Base-by-base conservation (phyloP, 1,140 invertebrate genomes). In the Formica exsecta region DNA sequence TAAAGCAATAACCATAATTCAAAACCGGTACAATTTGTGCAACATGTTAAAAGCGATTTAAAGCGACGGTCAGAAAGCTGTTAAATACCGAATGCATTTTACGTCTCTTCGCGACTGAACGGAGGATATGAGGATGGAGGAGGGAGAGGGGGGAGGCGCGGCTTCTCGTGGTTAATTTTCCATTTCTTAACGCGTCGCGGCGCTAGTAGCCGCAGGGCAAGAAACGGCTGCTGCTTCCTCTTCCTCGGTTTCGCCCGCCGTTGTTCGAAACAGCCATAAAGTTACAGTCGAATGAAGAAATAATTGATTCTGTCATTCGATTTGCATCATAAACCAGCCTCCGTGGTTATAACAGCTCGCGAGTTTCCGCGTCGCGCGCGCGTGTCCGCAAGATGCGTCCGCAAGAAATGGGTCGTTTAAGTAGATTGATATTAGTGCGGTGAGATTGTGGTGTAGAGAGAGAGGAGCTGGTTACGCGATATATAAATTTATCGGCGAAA, bases 271-370 rank as follows among this genome's bases (percentile, higher is more conserved):
- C 54, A 7, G 25, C 38, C 54, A 22, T 74, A 74, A 83, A 83
- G 66, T 61, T 61, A 22, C 54, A 73, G 79, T 61, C 66, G 54
- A 81, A 81, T 66, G 54, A 59, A 81, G 79, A 73, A 57, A 81
- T 81, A 81, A 74, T 73, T 73, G 79, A 83, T 81, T 73, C 66
- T 73, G 79, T 71, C 66, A 54, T 71, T 59, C 66, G 66, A 81
- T 81, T 81, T 81, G 66, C 79, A 81, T 71, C 79, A 36, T 59
- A 73, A 83, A 61, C 54, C 54, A 36, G 54, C 38, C 22, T 22
- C 38, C 38, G 41, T 41, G 25, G 75, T 68, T 80, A 29, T 38
- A 80, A 57, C 76, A 57, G 44, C 44, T 66, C 29, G 74, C 74
- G 22, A 76, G 38, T 29, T 32, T 38, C n/a, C 32, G 22, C 25